Base-by-base conservation (phyloP, 2,888 invertebrate genomes). In the Cephus pygmeus region DNA sequence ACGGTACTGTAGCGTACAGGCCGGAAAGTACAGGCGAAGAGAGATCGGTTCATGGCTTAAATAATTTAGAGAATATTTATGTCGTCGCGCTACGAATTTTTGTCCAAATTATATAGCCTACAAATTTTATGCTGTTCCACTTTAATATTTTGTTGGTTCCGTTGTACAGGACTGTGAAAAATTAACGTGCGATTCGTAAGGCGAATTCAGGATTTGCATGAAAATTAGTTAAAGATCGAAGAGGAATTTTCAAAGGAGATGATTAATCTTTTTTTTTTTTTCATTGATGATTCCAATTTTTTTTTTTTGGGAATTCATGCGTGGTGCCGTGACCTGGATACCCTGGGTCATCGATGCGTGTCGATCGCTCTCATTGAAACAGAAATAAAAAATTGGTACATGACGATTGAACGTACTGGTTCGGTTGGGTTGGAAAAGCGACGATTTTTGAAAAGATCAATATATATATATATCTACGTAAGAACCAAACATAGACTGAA, bases 31-130 rank as follows among this genome's bases (percentile, higher is more conserved):
- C 31, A 71, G 71, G 71, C 71, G 31, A 31, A 33, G 71, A 71
- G 31, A 71, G 71, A 71, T 71, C 71, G 71, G 11, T 9, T 33
- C 33, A 1, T 11, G 31, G 9, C 31, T 33, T 71, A 12, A 71
- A 71, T 71, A 31, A 71, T 31, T 71, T 71, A 71, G 31, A 15
- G 12, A 15, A 71, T 71, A 33, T 71, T 71, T 71, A 71, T n/a
- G 71, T 15, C 71, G 31, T 56, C 56, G 56, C 56, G 56, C 56
- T 6, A 56, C 23, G 9, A 23, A 56, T 23, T 56, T 56, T 56
- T 23, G 9, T 56, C 9, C 6, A 9, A 56, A 56, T 56, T 56
- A 23, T 56, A 56, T 56, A 23, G 56, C 23, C 23, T 23, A 56
- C 56, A 23, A 56, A 23, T 56, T 23, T 56, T 9, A 23, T 23